Percentiles rank a stretch among this genome's conserved stretches.
phyloP scores from a whole-genome alignment of 2,797 vertebrate species.

The Hirundo rustica region DNA sequence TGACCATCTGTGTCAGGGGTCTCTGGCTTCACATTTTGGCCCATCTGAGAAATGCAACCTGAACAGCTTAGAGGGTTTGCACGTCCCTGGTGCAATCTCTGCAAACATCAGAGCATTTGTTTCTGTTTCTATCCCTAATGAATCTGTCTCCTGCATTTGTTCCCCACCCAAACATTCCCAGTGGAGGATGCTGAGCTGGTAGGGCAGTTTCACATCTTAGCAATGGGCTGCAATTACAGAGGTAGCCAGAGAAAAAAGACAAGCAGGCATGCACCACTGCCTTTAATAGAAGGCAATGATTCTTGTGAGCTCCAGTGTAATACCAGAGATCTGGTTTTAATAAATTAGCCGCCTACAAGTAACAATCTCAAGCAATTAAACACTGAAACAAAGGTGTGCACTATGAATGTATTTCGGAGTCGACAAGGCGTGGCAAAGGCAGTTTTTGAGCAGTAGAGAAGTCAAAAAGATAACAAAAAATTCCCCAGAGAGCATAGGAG shows the following conservation, averaged over 20 bases:
- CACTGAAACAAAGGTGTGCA: constrained; percentile 54
- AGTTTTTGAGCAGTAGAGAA: background rate
- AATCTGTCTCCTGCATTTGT: background rate
- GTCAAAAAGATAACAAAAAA: background rate
- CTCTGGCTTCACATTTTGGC: background rate
- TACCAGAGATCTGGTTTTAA: constrained; percentile 66
- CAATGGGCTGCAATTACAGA: constrained; percentile 60
- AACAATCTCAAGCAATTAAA: constrained; percentile 74
- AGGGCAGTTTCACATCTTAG: constrained; percentile 37
- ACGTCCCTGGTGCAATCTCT: background rate
- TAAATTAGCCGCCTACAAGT: constrained; percentile 71
- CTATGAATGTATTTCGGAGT: constrained; percentile 58
- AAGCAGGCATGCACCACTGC: constrained; percentile 51
- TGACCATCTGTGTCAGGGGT: background rate
- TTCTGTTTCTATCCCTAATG: background rate
- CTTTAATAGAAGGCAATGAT: constrained; percentile 73
- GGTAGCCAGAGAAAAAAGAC: constrained; percentile 58
- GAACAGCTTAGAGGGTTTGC: background rate
- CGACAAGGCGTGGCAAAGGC: background rate
- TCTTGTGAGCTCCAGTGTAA: constrained; percentile 67
- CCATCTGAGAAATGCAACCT: background rate
- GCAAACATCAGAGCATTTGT: background rate
- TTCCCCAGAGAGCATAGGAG: background rate
- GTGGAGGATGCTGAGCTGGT: constrained; percentile 7
- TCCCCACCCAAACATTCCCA: background rate